Evolutionary conservation across 2,113 vertebrate genomes (phyloP).

Genomic region (Cottus gobio): DNA sequence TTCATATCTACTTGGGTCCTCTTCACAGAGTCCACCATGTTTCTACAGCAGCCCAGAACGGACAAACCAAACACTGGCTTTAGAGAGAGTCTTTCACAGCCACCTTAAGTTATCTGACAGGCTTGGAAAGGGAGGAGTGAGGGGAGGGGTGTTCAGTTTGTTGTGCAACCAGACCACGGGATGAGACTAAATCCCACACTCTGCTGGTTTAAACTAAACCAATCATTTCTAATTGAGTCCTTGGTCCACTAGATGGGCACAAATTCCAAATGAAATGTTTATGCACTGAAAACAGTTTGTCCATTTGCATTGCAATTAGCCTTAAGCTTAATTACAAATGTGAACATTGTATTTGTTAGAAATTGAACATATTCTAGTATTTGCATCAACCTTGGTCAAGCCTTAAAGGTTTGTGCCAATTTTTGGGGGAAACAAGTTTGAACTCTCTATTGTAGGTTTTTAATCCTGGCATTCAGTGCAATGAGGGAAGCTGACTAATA

Average conservation of each 20-base stretch:
- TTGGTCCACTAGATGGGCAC: constrained; percentile 66
- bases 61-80: neutral
- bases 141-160: neutral
- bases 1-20: neutral
- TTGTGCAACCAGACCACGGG: neutral
- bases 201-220: neutral
- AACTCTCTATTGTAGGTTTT: neutral
- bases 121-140: neutral
- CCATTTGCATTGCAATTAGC: neutral
- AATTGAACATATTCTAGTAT: neutral
- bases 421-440: neutral
- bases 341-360: neutral
- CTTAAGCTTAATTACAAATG: neutral
- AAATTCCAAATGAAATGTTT: constrained; percentile 18
- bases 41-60: neutral
- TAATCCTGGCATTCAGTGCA: neutral
- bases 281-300: neutral
- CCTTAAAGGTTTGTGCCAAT: neutral
- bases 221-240: neutral
- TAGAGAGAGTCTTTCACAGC: neutral
- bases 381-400: neutral
- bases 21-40: neutral
- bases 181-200: neutral
- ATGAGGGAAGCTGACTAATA: neutral
- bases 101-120: neutral